Base-by-base conservation (phyloP, 2,113 vertebrate species). In the Addax nasomaculatus region DNA sequence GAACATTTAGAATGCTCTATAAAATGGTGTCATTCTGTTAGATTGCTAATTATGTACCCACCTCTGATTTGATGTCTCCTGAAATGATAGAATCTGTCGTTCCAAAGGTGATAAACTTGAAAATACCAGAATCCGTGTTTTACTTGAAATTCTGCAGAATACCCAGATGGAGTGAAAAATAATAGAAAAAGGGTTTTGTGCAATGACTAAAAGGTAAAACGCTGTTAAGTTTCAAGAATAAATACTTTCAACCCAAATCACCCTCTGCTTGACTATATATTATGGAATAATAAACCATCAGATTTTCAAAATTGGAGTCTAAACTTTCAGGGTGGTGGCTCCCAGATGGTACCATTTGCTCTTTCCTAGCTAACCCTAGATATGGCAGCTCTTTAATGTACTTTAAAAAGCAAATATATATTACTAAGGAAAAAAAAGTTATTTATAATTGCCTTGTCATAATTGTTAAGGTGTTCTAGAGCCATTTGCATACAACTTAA, bases 361-460 rank as follows among this genome's bases (percentile, higher is more conserved):
- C 98, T 98, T 98, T 98, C 98, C 98, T 98, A 98, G 98, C 98
- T 99, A 99, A 98, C 97, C 97, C 98, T 99, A 99, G 98, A 98
- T 98, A 98, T 0, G 98, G 98, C 98, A 99, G 98, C 99, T 99
- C 99, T 98, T 98, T 98, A 98, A 98, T 98, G 98, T 99, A 98
- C 98, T 98, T 98, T 97, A 98, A 98, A 98, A 98, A 97, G 99
- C 99, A 99, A 98, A 98, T 99, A 98, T 98, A 99, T 99, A 98
- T 99, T 99, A 98, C 98, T 98, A 98, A 98, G 95, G 98, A 97
- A 95, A 97, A 89, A 96, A 98, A 98, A 99, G 97, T 99, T 99
- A 99, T 99, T 99, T 99, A 99, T 99, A 99, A 99, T 98, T 98
- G 98, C 98, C 98, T 99, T 99, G 98, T 99, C 98, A 98, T 99